Conservation (phyloP, 2,797 vertebrate species). For the Propithecus perrieri region DNA sequence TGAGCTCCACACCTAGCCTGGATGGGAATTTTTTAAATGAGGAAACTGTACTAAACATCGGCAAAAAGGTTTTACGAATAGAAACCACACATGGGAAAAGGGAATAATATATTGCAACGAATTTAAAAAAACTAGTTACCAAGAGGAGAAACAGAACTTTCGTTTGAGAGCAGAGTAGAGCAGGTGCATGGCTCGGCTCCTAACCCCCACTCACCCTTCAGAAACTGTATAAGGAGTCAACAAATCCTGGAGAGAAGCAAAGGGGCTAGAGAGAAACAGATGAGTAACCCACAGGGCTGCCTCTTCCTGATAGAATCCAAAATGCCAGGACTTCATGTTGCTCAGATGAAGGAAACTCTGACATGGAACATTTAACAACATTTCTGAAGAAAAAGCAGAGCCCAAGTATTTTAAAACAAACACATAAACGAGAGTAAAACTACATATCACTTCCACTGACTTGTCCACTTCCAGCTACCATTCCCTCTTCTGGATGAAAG, state of each 20-base stretch:
- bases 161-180: not conserved
- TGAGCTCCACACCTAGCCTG: not conserved
- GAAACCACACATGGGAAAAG: not conserved
- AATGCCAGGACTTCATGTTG: not conserved
- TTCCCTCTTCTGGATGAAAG: not conserved
- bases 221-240: not conserved
- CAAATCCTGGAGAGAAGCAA: not conserved
- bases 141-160: not conserved
- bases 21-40: not conserved
- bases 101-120: not conserved
- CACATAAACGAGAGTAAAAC: not conserved
- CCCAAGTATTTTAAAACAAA: not conserved
- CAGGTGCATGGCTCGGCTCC: not conserved
- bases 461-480: not conserved
- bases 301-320: not conserved
- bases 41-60: not conserved
- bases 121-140: not conserved
- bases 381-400: not conserved
- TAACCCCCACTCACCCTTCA: not conserved
- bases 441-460: not conserved
- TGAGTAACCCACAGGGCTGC: not conserved
- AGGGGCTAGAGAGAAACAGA: not conserved
- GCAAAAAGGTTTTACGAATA: not conserved
- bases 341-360: not conserved
- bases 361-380: not conserved